Percentiles rank a stretch among this genome's conserved stretches.
Evolutionary conservation across 1,140 invertebrate species (phyloP).

Genomic region (Drosophila elegans): DNA sequence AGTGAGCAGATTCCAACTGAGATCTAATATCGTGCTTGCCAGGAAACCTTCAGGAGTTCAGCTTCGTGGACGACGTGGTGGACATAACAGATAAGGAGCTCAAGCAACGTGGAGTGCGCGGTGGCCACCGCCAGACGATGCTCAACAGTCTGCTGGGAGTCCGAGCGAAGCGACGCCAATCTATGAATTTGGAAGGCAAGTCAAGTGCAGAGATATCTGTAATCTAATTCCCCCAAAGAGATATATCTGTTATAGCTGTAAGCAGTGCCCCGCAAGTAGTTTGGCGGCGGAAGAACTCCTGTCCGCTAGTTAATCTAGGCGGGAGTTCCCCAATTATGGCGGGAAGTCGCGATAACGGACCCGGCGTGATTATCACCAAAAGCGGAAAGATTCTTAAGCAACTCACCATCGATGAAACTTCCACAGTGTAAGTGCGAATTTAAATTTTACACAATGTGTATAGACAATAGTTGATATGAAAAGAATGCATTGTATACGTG

Average conservation of each 20-base stretch:
- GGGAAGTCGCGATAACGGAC: constrained; percentile 42
- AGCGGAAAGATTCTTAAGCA: constrained; percentile 72
- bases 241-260: constrained; percentile 9
- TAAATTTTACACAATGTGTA: background rate
- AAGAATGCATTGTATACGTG: no score
- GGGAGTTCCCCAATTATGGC: constrained; percentile 32
- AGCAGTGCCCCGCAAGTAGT: constrained; percentile 41
- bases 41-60: constrained; percentile 85
- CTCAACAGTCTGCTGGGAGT: constrained; percentile 88
- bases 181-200: constrained; percentile 76
- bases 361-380: constrained; percentile 61
- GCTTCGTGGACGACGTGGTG: constrained; percentile 87
- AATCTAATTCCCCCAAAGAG: background rate
- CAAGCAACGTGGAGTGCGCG: constrained; percentile 87
- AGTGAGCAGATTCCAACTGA: background rate
- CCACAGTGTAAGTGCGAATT: constrained; percentile 62
- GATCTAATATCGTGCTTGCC: constrained; percentile 5
- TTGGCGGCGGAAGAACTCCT: constrained; percentile 67
- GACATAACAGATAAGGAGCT: constrained; percentile 87
- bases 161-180: constrained; percentile 85
- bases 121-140: constrained; percentile 87
- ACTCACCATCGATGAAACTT: constrained; percentile 61
- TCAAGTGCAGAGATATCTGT: background rate
- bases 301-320: constrained; percentile 66
- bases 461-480: no score